Evolutionary conservation across 2,888 invertebrate species (phyloP).

Genomic region (Mythimna ferrago): DNA sequence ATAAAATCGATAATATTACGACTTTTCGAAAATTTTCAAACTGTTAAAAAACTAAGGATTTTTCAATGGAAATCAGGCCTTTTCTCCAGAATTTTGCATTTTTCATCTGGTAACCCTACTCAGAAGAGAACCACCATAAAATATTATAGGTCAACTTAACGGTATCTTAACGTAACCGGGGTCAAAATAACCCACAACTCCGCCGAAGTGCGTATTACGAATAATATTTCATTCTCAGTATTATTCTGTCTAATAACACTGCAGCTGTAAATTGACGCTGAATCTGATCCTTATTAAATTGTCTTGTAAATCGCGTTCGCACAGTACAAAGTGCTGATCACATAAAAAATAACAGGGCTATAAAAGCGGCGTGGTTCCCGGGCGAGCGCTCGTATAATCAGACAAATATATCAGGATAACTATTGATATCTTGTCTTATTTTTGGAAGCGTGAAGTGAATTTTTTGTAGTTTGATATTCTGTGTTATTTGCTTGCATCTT

Average conservation of each 20-base stretch:
- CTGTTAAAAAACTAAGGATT: no score
- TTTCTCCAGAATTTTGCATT: no score
- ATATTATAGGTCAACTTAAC: constrained; percentile 18
- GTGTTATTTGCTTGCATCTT: constrained; percentile 18
- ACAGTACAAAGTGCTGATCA: constrained; percentile 75
- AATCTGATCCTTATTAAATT: constrained; percentile 73
- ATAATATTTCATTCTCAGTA: constrained; percentile 59
- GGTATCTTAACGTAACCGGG: constrained; percentile 7
- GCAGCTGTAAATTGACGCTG: constrained; percentile 64
- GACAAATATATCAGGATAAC: constrained; percentile 67
- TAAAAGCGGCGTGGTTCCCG: constrained; percentile 74
- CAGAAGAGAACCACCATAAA: not conserved
- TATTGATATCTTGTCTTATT: constrained; percentile 65
- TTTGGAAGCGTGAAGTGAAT: constrained; percentile 52
- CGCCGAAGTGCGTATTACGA: constrained; percentile 49
- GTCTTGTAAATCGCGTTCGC: constrained; percentile 72
- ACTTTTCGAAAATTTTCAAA: no score
- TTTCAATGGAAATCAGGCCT: no score
- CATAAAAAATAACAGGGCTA: constrained; percentile 85
- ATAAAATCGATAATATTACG: no score
- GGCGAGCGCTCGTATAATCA: constrained; percentile 66
- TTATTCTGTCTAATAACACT: constrained; percentile 58
- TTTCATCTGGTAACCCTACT: no score
- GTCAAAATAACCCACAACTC: constrained; percentile 27
- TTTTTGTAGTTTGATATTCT: constrained; percentile 35